Evolutionary conservation across 1,140 invertebrate genomes (phyloP), one percentile per base, ranked within the genome.

Genomic region (Sinonovacula constricta): DNA sequence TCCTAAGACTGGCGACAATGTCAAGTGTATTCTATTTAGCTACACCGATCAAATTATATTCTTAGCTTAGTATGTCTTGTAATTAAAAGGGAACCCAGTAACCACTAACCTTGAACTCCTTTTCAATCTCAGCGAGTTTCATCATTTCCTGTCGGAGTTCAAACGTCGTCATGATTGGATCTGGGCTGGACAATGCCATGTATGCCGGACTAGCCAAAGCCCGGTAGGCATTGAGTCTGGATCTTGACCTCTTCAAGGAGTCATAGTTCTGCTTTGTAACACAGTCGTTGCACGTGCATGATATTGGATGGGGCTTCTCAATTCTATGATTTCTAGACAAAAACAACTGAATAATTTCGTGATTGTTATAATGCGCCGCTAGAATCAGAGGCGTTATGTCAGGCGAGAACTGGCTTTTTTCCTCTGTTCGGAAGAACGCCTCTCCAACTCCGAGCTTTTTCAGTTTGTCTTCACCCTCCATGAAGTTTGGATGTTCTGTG

Each of bases 101-200:
- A 31, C 24, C 28, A 76, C 77, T 82, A 80, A 87, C 89, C 88
- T 93, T 91, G 81, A 94, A 93, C 81, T 94, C 93, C 31, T 91
- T 92, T 67, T 94, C 92, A 45, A 92, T 85, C 76, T 89, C 87
- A 2, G 87, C 86, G 31, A 90, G 66, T 74, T 90, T 88, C 86
- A 87, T 89, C 66, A 95, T 89, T 81, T 95, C 94, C 24, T 90
- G 83, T 7, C 92, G 91, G 18, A 95, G 90, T 77, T 92, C 88
- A 85, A 95, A 95, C 0, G 94, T 93, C 15, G 92, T 91, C 67
- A 94, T 91, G 59, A 95, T 93, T 0, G 94, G 94, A 89, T 95
- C 94, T 10, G 92, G 87, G 0, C 93, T 92, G 0, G 93, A 93
- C 71, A 94, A 92, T 33, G 93, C 94, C 83, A 95, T 93, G 82